Base-by-base conservation (phyloP, 1,140 invertebrate species). In the Acromyrmex charruanus region DNA sequence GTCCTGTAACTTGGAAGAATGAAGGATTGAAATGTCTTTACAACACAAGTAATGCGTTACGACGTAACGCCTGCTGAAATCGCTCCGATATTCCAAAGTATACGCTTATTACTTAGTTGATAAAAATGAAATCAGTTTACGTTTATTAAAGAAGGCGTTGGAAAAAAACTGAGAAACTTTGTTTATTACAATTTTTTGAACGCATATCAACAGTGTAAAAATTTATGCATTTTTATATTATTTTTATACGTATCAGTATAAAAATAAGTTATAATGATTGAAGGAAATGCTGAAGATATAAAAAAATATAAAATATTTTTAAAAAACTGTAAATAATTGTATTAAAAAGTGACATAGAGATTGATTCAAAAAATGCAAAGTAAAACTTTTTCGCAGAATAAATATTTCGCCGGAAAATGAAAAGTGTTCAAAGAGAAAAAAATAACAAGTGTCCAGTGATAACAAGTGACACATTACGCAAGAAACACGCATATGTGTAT, bases 1-100 rank as follows among this genome's bases (percentile, higher is more conserved):
- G 44, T 75, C 44, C 28, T 84, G 69, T 28, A 74, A 75, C 80
- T 74, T 49, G 18, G 35, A 61, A 49, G 69, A 51, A 84, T 75
- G 69, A 84, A 84, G 69, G 55, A 75, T 84, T 71, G 69, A 61
- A 75, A 61, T 84, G 55, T 75, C 39, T 74, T 72, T 74, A 74
- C 55, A n/a, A 49, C 25, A 39, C 44, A 21, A 49, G 69, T 25
- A 35, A 84, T 51, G 55, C 28, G 51, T 61, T 59, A 21, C 35
- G n/a, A 31, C 25, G 25, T 75, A 61, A 84, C 14, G n/a, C 18
- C 4, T 51, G 35, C n/a, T 31, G 12, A 51, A 75, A 63, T 14
- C 44, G 39, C 1, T n/a, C 18, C 14, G 25, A 49, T n/a, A 74
- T 75, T 84, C 35, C 7, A 10, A 35, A 35, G 31, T 35, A 35